These are phyloP conservation scores for Meloe dianella DNA, from an alignment of 2,888 invertebrate species.

Conservation along the genomic window DNA sequence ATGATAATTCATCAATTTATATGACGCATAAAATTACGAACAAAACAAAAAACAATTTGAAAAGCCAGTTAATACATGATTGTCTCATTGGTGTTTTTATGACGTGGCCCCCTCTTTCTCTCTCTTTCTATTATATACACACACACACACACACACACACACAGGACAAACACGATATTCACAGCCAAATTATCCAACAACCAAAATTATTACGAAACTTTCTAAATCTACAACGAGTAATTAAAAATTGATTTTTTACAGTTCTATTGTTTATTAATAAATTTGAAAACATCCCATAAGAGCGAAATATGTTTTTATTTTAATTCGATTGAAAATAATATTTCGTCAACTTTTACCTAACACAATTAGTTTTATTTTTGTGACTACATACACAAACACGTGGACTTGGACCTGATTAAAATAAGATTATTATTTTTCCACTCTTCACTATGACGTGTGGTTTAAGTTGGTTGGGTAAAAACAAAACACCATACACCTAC, in stretches of 20 bases:
- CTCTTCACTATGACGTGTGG: neutral
- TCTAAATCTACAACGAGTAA: slow-evolving; percentile 43
- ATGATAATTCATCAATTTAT: slow-evolving; percentile 7
- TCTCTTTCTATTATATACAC: no score
- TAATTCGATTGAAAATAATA: slow-evolving; percentile 4
- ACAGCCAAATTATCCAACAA: slow-evolving; percentile 41
- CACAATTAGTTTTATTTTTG: slow-evolving; percentile 30
- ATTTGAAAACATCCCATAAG: no score
- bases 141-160: no score
- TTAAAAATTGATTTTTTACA: slow-evolving; percentile 30
- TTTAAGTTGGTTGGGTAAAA: neutral
- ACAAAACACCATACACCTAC: neutral
- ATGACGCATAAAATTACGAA: slow-evolving; percentile 24
- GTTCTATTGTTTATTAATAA: neutral
- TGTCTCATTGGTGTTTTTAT: slow-evolving; percentile 25
- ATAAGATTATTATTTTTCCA: slow-evolving; percentile 23
- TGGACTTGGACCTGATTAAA: slow-evolving; percentile 30
- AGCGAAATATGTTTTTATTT: no score
- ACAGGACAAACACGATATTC: slow-evolving; percentile 33
- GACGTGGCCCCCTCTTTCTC: slow-evolving; percentile 37
- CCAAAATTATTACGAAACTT: slow-evolving; percentile 46
- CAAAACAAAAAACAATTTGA: slow-evolving; percentile 12
- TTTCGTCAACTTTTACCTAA: slow-evolving; percentile 16
- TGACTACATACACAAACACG: no score
- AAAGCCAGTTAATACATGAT: slow-evolving; percentile 3